Base-by-base conservation (phyloP, 1,140 invertebrate species). In the Cydia pomonella region DNA sequence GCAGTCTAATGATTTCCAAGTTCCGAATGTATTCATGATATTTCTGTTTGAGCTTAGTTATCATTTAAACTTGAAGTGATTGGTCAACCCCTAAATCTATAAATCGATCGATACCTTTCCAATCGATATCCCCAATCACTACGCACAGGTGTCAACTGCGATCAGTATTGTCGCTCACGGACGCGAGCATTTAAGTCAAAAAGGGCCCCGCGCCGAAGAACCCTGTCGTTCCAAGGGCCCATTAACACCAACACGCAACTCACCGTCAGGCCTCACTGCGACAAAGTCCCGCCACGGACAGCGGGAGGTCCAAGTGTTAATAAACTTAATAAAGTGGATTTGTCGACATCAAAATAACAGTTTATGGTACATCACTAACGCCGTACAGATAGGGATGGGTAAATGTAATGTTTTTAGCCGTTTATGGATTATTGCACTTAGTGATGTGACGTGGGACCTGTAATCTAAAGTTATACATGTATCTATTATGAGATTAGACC, bases 291-390 rank as follows among this genome's bases (percentile, higher is more conserved):
- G 85, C 75, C 73, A 77, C 50, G 73, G 75, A 44, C 88, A 85
- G 85, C 88, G 86, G 91, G 91, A 86, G 88, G 87, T 88, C 89
- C 80, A 73, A 74, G 73, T 77, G 80, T 88, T 91, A 92, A 90
- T 91, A 89, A 89, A 91, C 87, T 89, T 91, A 92, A 90, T 91
- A 89, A 90, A 91, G 87, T 89, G 86, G 87, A 90, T 89, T 92
- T 91, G 89, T 90, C 88, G 90, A 91, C 88, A 92, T 90, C 84
- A 88, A 88, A 89, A 92, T 89, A 89, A 87, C 87, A 89, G 80
- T 92, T 90, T 90, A 89, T 85, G 85, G 82, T 72, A 66, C 86
- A 75, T 79, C 86, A 86, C 87, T 87, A 90, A 88, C 88, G 88
- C 82, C 79, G 76, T 84, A 84, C 82, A 87, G 63, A 69, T 69